Base-by-base conservation (phyloP, 2,888 invertebrate species). In the Spodoptera exigua region DNA sequence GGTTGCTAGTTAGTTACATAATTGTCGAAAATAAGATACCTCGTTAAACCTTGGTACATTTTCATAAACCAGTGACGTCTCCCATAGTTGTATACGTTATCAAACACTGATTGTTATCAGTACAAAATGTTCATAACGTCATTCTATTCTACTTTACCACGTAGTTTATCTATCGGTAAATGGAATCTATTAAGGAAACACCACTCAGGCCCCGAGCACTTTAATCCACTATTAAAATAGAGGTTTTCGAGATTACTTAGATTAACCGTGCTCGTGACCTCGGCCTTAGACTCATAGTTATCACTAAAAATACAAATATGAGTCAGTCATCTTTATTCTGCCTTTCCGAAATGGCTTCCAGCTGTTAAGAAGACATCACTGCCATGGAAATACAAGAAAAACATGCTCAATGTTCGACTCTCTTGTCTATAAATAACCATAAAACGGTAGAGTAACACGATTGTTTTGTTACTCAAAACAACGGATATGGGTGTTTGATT, bases 181-280 rank as follows among this genome's bases (percentile, higher is more conserved):
- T 74, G 48, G 70, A 70, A 70, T 70, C 53, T 70, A 71, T 74
- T 70, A 58, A 58, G 76, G 66, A 75, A 70, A 55, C 64, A 32
- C 54, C 64, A 57, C 70, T 70, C 57, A 54, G 40, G 57, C 54
- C 47, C 37, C 18, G 51, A 63, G 39, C 56, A 70, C 72, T 70
- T 70, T 52, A 70, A 58, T 62, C 52, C 70, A 55, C 54, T 69
- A 75, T 56, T 65, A 65, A 72, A 75, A 75, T 55, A 55, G 40
- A 70, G 49, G 67, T 57, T 72, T 66, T 56, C 44, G 76, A 58
- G 58, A 70, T 70, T 54, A 70, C 59, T 48, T 77, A 51, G 53
- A 69, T 74, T 52, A 61, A 64, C 43, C 74, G 74, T 79, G 88
- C 83, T 87, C 89, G 78, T 87, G 86, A 89, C 85, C 87, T 81